These are phyloP conservation scores for Diplodus sargus DNA, from an alignment of 2,797 vertebrate species.

Conservation along the genomic window DNA sequence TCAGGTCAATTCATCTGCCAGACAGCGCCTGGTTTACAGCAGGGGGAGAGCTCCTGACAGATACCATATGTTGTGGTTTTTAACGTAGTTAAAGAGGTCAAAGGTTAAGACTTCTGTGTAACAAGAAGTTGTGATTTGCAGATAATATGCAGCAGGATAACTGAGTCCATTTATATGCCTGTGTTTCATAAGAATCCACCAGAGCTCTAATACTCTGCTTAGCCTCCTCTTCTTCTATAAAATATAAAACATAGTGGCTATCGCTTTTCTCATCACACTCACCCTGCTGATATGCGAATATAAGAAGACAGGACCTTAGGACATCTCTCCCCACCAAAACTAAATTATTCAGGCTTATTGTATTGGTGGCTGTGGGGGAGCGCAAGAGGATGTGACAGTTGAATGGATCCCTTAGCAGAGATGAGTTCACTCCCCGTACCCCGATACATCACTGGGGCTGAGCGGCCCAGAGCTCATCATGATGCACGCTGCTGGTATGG, in stretches of 20 bases:
- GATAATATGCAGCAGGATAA: constrained; percentile 34
- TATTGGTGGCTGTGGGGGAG: constrained; percentile 74
- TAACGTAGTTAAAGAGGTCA: constrained; percentile 52
- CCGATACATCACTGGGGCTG: constrained; percentile 67
- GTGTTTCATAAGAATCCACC: constrained; percentile 21
- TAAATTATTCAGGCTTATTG: constrained; percentile 82
- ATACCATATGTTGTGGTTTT: constrained; percentile 55
- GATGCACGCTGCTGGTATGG: constrained; percentile 56
- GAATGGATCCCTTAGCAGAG: constrained; percentile 74
- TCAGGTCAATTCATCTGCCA: constrained; percentile 58
- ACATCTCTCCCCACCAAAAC: constrained; percentile 60
- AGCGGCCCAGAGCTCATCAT: constrained; percentile 65
- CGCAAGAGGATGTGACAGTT: constrained; percentile 76
- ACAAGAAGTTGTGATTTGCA: constrained; percentile 15
- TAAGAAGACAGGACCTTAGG: constrained; percentile 67
- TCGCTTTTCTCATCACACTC: constrained; percentile 55
- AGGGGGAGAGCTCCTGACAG: constrained; percentile 44
- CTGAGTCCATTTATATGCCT: constrained; percentile 11
- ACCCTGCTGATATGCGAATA: constrained; percentile 47
- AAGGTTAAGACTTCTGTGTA: constrained; percentile 30
- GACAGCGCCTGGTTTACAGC: constrained; percentile 40
- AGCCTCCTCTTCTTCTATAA: constrained; percentile 19
- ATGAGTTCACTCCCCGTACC: constrained; percentile 64
- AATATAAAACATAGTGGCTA: constrained; percentile 49
- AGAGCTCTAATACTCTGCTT: constrained; percentile 15